phyloP scores from a whole-genome alignment of 2,797 vertebrate species.

The Saxicola maurus region DNA sequence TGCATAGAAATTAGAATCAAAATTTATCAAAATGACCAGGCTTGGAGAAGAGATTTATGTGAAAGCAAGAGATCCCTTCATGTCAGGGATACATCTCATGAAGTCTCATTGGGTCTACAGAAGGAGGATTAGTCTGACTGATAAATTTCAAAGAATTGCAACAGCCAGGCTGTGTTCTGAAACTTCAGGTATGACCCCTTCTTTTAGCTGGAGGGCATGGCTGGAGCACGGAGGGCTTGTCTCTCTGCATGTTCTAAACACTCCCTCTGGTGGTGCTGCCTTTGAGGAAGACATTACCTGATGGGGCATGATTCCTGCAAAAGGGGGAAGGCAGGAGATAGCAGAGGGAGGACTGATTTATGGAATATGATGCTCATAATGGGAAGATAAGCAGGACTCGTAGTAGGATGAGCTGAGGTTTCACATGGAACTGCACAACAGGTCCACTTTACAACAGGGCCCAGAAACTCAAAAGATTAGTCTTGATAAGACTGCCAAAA shows the following conservation, averaged over 20 bases:
- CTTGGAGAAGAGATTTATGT: neutral
- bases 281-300: neutral
- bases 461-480: neutral
- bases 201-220: neutral
- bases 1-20: neutral
- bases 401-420: neutral
- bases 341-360: neutral
- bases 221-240: accelerated
- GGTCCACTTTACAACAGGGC: neutral
- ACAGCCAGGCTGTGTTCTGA: neutral
- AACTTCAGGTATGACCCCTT: neutral
- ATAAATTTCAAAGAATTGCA: neutral
- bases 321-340: neutral
- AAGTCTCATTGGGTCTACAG: neutral
- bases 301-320: neutral
- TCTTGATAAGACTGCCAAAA: neutral
- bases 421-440: neutral
- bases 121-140: neutral
- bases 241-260: neutral
- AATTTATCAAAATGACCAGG: neutral
- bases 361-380: neutral
- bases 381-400: neutral
- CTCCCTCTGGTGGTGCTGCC: neutral
- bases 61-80: accelerated
- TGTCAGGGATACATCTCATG: neutral